phyloP scores from a whole-genome alignment of 2,797 vertebrate genomes.

The Amblyraja radiata region DNA sequence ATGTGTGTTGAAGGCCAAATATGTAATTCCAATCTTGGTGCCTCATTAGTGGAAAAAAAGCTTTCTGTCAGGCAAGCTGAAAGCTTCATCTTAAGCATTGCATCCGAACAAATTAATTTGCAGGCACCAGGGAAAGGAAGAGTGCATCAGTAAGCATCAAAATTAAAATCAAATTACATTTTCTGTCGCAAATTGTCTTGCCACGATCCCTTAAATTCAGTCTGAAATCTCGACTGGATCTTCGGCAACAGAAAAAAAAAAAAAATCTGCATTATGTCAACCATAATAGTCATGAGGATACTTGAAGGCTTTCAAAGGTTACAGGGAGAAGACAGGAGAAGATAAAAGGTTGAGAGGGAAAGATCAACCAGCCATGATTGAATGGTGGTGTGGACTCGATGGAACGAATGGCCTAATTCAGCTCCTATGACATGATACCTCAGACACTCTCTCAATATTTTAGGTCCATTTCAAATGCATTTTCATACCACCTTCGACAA shows the following conservation, averaged over 20 bases:
- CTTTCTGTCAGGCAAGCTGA: neutral
- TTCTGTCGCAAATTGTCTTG: neutral
- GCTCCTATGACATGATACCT: too few species aligned
- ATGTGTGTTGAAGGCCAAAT: neutral
- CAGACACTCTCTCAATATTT: neutral
- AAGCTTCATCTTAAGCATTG: neutral
- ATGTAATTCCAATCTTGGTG: neutral
- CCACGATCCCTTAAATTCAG: neutral
- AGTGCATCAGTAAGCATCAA: neutral
- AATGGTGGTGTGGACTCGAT: too few species aligned
- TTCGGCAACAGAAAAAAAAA: neutral
- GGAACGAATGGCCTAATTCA: too few species aligned
- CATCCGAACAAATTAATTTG: constrained; percentile 6
- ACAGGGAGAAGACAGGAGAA: too few species aligned
- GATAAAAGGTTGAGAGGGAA: too few species aligned
- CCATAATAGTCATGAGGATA: neutral
- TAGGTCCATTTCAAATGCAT: neutral
- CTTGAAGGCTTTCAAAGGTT: neutral
- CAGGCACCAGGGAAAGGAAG: neutral
- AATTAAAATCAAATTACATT: constrained; percentile 6
- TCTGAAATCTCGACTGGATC: neutral
- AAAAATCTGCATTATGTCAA: neutral
- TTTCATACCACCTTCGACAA: neutral
- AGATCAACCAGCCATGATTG: too few species aligned
- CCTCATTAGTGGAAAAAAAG: neutral